Conservation (phyloP, 1,140 invertebrate genomes). For the Diorhabda carinulata region DNA sequence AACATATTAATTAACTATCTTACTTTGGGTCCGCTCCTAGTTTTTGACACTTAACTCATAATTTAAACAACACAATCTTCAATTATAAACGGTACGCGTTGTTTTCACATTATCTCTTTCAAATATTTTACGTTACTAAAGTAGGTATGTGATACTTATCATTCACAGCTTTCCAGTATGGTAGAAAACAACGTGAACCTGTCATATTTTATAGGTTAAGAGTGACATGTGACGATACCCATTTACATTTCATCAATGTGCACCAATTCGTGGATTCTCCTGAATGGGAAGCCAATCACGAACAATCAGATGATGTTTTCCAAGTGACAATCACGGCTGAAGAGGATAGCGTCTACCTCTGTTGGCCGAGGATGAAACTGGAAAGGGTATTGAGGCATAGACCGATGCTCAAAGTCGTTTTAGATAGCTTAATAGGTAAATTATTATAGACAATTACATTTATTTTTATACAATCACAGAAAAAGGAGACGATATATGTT, state of each 20-base stretch:
- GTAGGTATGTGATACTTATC: too few species aligned
- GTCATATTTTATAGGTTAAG: conserved; percentile 54
- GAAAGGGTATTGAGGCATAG: conserved; percentile 67
- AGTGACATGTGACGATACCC: conserved; percentile 75
- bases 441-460: neutral
- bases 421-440: conserved; percentile 73
- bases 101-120: neutral
- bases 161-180: too few species aligned
- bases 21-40: too few species aligned
- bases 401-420: conserved; percentile 66
- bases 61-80: neutral
- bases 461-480: too few species aligned
- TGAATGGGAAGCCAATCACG: conserved; percentile 77
- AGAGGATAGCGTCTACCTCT: conserved; percentile 71
- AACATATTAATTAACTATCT: too few species aligned
- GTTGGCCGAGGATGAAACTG: conserved; percentile 71
- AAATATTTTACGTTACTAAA: too few species aligned
- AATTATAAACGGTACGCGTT: neutral
- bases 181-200: too few species aligned
- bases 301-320: conserved; percentile 71
- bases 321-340: conserved; percentile 80
- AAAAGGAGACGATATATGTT: too few species aligned
- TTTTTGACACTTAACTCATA: too few species aligned
- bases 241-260: conserved; percentile 74
- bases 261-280: conserved; percentile 85